Evolutionary conservation across 2,797 vertebrate species (phyloP).

Genomic region (Anguilla obscura): DNA sequence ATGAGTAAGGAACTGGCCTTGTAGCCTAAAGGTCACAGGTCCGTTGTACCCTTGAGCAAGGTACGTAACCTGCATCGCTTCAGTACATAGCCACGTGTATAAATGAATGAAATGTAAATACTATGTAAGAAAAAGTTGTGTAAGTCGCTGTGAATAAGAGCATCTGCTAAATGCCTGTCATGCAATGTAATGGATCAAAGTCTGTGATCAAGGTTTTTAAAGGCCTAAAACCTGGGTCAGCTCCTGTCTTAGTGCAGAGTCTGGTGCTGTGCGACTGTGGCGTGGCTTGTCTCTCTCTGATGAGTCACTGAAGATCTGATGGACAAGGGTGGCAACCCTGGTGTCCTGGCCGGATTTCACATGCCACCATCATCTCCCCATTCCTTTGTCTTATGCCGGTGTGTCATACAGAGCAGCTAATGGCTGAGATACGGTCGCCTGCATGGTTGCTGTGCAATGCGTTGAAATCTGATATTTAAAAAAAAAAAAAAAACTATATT

Average conservation of each 20-base stretch:
- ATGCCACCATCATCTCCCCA: not conserved
- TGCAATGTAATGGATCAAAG: not conserved
- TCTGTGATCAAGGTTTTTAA: not conserved
- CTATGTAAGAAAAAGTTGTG: no score
- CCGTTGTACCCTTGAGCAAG: no score
- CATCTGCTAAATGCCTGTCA: no score
- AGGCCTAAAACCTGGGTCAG: not conserved
- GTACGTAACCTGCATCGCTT: no score
- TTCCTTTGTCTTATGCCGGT: not conserved
- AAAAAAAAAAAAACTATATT: not conserved
- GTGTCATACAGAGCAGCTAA: not conserved
- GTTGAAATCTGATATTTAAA: not conserved
- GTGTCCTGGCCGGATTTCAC: not conserved
- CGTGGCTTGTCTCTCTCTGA: not conserved
- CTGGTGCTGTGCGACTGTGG: not conserved
- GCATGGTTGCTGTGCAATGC: not conserved
- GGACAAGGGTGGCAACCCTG: not conserved
- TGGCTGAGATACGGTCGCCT: not conserved
- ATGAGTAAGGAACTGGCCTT: no score
- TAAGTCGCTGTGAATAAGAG: no score
- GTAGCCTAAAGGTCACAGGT: no score
- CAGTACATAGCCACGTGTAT: no score
- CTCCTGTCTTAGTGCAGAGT: not conserved
- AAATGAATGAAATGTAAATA: no score
- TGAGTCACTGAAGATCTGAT: not conserved